Percentiles rank a stretch among this genome's conserved stretches.
Evolutionary conservation across 2,888 invertebrate genomes (phyloP).

Genomic region (Parasteatoda lunata): DNA sequence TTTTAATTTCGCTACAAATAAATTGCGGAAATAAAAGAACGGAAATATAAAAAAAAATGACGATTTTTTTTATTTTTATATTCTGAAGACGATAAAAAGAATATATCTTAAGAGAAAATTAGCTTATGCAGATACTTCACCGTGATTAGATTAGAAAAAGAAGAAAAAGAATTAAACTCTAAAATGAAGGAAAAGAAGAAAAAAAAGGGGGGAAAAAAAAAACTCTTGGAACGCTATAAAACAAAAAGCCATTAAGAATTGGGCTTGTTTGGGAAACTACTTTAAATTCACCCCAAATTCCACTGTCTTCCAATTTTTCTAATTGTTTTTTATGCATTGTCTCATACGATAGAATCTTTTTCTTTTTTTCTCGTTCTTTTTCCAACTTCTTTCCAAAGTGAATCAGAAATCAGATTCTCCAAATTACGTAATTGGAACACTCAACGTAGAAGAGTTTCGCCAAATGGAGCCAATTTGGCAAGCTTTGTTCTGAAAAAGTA

Average conservation of each 20-base stretch:
- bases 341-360: conserved; percentile 20
- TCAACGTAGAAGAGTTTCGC: conserved; percentile 1
- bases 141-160: conserved; percentile 37
- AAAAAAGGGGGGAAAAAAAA: conserved; percentile 1
- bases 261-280: conserved; percentile 65
- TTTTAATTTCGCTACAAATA: neutral
- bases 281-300: conserved; percentile 60
- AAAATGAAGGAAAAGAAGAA: neutral
- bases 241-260: conserved; percentile 59
- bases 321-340: conserved; percentile 60
- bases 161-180: neutral
- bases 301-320: conserved; percentile 46
- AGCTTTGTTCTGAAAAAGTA: neutral
- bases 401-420: conserved; percentile 59
- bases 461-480: conserved; percentile 58
- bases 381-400: conserved; percentile 6
- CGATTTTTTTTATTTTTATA: neutral
- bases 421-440: conserved; percentile 57
- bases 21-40: conserved; percentile 5
- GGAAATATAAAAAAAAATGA: neutral
- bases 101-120: conserved; percentile 46
- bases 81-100: neutral
- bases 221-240: conserved; percentile 6
- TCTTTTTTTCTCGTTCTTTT: conserved; percentile 15
- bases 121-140: conserved; percentile 62